Base-by-base conservation (phyloP, 2,113 vertebrate species). In the Apteryx owenii region DNA sequence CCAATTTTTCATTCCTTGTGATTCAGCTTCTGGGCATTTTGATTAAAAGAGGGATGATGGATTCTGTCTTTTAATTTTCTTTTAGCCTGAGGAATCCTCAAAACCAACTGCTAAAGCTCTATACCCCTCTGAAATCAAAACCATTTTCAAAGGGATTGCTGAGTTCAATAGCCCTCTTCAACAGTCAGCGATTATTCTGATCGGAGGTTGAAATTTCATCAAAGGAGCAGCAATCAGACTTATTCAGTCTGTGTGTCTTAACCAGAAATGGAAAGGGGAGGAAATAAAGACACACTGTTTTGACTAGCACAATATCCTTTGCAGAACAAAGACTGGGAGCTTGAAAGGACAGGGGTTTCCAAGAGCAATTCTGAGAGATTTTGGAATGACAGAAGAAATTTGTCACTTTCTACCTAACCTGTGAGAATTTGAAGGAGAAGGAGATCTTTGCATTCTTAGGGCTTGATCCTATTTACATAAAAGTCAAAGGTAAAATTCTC, bases 401-500 rank as follows among this genome's bases (percentile, higher is more conserved):
- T 9, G 2, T 26, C 68, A 11, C 44, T 95, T 91, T 82, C 62
- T 82, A 82, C 62, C 58, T 60, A 72, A 66, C 1, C 2, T 85
- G 33, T 82, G 53, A 88, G 75, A 95, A 80, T 16, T 25, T 62
- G 44, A 91, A 89, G 53, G 48, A 72, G 51, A 72, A 94, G 93
- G 84, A 89, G 48, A 92, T 44, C 58, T 70, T 95, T 87, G 51
- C 50, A 70, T 89, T 89, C 78, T 38, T 62, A 54, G 12, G 40
- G 85, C 23, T 90, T 89, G 50, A 73, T 80, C 22, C 75, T 95
- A 77, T 92, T 91, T 89, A 91, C 66, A 80, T 72, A 73, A 76
- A 96, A 88, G 73, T 80, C 73, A 91, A 89, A 95, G 75, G 81
- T 92, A 96, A 93, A 94, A 89, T 60, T 89, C n/a, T 61, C 31